Percentiles rank a stretch among this genome's conserved stretches.
Evolutionary conservation across 2,797 vertebrate genomes (phyloP).

Genomic region (Scolopax rusticola): DNA sequence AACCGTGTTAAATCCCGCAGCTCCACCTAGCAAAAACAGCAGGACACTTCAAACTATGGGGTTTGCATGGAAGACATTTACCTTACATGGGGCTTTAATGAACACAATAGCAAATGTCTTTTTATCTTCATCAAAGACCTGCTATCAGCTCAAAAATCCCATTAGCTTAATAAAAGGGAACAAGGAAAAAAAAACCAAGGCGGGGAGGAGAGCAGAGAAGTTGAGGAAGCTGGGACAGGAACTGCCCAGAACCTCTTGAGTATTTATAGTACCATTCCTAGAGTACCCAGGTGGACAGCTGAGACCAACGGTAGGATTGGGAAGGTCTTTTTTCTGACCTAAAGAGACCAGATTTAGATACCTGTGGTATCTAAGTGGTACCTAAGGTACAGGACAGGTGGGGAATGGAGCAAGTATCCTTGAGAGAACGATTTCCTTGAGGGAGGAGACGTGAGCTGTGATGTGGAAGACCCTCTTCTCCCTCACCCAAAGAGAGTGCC

Average conservation of each 20-base stretch:
- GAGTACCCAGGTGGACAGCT: not conserved
- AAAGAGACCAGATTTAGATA: not conserved
- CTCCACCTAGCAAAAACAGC: not conserved
- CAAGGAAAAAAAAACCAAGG: fast-evolving
- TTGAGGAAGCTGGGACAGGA: fast-evolving
- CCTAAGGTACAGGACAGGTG: not conserved
- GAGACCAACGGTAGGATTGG: not conserved
- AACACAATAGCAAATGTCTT: not conserved
- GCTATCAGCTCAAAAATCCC: not conserved
- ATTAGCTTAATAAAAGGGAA: not conserved
- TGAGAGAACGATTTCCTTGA: fast-evolving
- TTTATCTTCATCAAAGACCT: not conserved
- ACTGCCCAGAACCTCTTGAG: not conserved
- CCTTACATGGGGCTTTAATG: not conserved
- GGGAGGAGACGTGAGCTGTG: not conserved
- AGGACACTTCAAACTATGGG: not conserved
- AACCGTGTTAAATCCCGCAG: not conserved
- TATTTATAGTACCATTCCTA: not conserved
- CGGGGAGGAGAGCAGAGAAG: not conserved
- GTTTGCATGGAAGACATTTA: not conserved
- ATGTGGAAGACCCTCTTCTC: not conserved
- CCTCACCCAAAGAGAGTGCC: not conserved
- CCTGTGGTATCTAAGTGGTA: not conserved
- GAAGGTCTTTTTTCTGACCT: not conserved
- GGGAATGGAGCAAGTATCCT: fast-evolving